Percentiles rank a stretch among this genome's conserved stretches.
phyloP scores from a whole-genome alignment of 2,888 invertebrate genomes.

The Gymnocheta viridis region DNA sequence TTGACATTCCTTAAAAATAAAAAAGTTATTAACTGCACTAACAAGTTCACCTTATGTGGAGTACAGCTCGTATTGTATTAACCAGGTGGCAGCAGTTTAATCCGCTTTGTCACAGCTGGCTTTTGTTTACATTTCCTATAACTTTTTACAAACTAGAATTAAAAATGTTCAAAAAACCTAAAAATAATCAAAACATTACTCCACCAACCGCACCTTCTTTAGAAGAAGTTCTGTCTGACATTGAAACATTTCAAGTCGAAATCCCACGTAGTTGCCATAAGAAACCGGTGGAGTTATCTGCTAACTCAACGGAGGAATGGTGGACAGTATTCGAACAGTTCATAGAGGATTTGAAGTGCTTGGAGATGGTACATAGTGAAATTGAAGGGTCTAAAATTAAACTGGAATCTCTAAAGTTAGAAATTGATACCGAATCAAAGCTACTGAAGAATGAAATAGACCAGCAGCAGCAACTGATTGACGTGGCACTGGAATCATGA shows the following conservation, averaged over 20 bases:
- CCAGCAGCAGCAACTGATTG: constrained; percentile 71
- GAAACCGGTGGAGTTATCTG: constrained; percentile 58
- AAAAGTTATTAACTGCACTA: no score
- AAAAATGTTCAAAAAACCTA: constrained; percentile 76
- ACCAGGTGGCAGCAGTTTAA: not conserved
- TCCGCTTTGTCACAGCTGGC: not conserved
- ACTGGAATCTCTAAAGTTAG: constrained; percentile 74
- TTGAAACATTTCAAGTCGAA: constrained; percentile 78
- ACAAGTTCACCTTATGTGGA: no score
- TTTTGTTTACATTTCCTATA: not conserved
- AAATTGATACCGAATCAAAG: constrained; percentile 76
- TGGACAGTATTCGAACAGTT: constrained; percentile 80
- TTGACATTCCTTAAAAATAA: no score
- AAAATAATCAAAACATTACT: constrained; percentile 61
- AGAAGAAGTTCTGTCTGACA: constrained; percentile 78
- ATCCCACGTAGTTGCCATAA: constrained; percentile 40
- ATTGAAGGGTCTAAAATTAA: constrained; percentile 75
- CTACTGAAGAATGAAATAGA: constrained; percentile 75
- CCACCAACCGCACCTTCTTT: constrained; percentile 75
- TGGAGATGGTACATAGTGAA: constrained; percentile 74
- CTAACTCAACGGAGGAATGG: constrained; percentile 74
- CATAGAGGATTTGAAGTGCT: constrained; percentile 76
- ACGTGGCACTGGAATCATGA: constrained; percentile 53
- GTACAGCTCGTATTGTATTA: no score
- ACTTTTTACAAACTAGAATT: not conserved